Base-by-base conservation (phyloP, 2,113 vertebrate genomes). In the Apodemus speciosus region DNA sequence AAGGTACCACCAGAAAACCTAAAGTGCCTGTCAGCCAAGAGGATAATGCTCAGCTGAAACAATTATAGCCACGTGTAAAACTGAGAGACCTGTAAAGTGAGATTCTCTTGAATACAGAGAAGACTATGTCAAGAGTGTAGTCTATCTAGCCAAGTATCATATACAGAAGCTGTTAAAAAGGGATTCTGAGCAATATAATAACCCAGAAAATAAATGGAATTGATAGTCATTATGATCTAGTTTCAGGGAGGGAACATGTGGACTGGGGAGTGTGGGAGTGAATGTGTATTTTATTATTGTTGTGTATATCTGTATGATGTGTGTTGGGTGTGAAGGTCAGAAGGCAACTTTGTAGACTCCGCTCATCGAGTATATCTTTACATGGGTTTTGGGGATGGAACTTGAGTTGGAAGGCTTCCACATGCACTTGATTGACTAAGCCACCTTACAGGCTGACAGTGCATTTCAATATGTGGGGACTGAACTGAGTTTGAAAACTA, bases 391-490 rank as follows among this genome's bases (percentile, higher is more conserved):
- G 80, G 6, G 56, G 16, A 62, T 43, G 0, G 15, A 30, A 83
- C 38, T 30, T 60, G 25, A 15, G 14, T 43, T 60, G 56, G 8
- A 60, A 83, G 25, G 15, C 60, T 20, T 38, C 23, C 30, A 30
- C 38, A 30, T 64, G 38, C 4, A 18, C 27, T 64, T 84, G 16
- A 64, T 27, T 60, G 21, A 27, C 14, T 15, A 38, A 49, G 18
- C 7, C 25, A 40, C 35, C 23, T 62, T 85, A 20, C 40, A 49
- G 5, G 81, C 43, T 32, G 75, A 3, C 1, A 75, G 9, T 90
- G 8, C 75, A 49, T 69, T 91, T 94, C 93, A 92, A 77, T 60
- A 89, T 25, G 46, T 38, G 76, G 15, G 68, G 14, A 43, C 35
- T 49, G 53, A 58, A 40, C 20, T 86, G 35, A 81, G 62, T 85